Conservation (phyloP, 2,797 vertebrate species). For the Lutjanus campechanus region DNA sequence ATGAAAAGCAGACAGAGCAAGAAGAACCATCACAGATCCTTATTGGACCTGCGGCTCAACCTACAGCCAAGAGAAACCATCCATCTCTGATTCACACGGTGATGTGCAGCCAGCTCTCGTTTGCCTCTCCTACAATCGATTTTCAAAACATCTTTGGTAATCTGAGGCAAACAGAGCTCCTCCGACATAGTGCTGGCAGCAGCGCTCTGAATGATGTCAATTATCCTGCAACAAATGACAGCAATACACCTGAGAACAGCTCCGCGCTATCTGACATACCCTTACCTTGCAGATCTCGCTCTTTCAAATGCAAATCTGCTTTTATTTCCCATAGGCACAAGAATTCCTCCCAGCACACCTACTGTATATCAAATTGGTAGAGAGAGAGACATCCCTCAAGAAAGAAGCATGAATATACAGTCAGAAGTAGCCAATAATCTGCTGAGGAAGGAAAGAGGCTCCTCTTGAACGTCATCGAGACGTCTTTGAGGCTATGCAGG, state of each 20-base stretch:
- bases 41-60: constrained; percentile 30
- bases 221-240: constrained; percentile 73
- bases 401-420: constrained; percentile 36
- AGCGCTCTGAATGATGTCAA: constrained; percentile 65
- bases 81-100: constrained; percentile 9
- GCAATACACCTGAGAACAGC: constrained; percentile 60
- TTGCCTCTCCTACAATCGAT: constrained; percentile 38
- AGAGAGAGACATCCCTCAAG: constrained; percentile 40
- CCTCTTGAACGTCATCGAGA: constrained; percentile 14
- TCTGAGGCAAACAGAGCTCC: constrained; percentile 50
- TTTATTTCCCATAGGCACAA: constrained; percentile 53
- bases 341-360: constrained; percentile 44
- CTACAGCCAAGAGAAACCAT: constrained; percentile 1
- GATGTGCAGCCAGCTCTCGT: constrained; percentile 18
- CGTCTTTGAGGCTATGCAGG: constrained; percentile 29
- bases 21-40: not conserved
- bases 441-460: constrained; percentile 1
- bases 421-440: constrained; percentile 48
- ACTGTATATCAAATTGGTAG: constrained; percentile 46
- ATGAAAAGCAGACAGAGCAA: constrained; percentile 14
- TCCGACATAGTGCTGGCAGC: constrained; percentile 49
- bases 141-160: constrained; percentile 58
- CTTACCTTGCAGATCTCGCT: constrained; percentile 65
- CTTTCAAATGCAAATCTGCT: constrained; percentile 74
- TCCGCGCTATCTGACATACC: constrained; percentile 53